Percentiles rank a stretch among this genome's conserved stretches.
Evolutionary conservation across 2,888 invertebrate species (phyloP).

Genomic region (Amphipoea lucens): DNA sequence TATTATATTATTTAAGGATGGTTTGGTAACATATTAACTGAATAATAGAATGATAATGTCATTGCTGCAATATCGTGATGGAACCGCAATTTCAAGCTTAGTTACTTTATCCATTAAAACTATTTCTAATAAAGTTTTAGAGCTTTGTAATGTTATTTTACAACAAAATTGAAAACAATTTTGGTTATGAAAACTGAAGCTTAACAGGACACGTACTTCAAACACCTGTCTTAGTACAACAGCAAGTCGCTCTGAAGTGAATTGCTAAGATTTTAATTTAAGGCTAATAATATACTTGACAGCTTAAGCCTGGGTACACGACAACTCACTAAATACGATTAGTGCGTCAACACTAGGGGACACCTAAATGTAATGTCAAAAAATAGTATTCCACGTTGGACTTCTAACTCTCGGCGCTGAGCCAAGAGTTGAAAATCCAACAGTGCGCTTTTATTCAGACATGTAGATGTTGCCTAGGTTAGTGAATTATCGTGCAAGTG

Average conservation of each 20-base stretch:
- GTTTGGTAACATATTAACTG: constrained; percentile 33
- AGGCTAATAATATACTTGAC: constrained; percentile 20
- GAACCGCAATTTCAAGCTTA: background rate
- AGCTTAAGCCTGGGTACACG: background rate
- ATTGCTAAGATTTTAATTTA: constrained; percentile 42
- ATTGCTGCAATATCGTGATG: background rate
- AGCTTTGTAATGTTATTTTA: background rate
- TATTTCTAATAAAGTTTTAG: background rate
- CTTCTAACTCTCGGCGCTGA: background rate
- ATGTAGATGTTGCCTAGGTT: background rate
- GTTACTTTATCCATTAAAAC: background rate
- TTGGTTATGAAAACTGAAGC: background rate
- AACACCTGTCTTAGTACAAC: background rate
- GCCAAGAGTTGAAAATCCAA: background rate
- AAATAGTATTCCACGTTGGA: background rate
- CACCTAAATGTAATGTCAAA: background rate
- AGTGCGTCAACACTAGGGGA: background rate
- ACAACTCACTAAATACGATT: background rate
- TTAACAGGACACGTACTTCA: background rate
- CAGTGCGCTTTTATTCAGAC: background rate
- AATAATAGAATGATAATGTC: background rate
- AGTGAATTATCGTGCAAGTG: background rate
- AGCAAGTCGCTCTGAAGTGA: constrained; percentile 39
- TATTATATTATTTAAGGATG: constrained; percentile 24
- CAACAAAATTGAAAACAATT: background rate